Conservation (phyloP, 92 coral and sea anemone species). For the Heteractis magnifica region DNA sequence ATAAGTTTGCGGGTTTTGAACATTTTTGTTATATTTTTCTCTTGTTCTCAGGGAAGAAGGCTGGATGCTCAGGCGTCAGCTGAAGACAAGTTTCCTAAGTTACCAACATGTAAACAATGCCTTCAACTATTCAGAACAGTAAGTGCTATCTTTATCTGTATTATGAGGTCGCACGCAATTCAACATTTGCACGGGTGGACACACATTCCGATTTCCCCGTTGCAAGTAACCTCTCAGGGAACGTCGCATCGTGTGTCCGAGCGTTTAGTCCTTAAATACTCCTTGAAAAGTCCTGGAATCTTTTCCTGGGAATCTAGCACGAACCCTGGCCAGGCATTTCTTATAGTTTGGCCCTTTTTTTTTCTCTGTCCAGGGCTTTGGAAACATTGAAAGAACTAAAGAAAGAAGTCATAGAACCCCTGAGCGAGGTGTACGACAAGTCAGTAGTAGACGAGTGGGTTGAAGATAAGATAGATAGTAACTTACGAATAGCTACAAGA, state of each 20-base stretch:
- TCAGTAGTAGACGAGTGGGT: slow-evolving; percentile 76
- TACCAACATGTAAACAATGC: slow-evolving; percentile 64
- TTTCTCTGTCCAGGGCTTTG: slow-evolving; percentile 36
- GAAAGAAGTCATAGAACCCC: slow-evolving; percentile 27
- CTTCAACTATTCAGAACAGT: slow-evolving; percentile 37
- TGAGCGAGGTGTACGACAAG: slow-evolving; percentile 60
- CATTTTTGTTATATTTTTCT: not conserved
- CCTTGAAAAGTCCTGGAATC: too few species aligned
- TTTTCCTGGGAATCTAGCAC: too few species aligned
- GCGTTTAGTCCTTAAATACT: not conserved
- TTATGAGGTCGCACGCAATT: too few species aligned
- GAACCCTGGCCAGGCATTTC: too few species aligned
- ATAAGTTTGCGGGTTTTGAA: too few species aligned
- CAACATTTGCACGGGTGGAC: too few species aligned
- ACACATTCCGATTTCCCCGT: not conserved
- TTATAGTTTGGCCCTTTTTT: not conserved
- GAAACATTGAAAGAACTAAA: slow-evolving; percentile 37
- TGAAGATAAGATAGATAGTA: slow-evolving; percentile 67
- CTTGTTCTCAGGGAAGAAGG: slow-evolving; percentile 53
- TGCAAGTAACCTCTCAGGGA: not conserved
- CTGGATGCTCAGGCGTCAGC: slow-evolving; percentile 75
- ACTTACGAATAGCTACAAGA: slow-evolving; percentile 51
- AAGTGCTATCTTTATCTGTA: slow-evolving; percentile 5
- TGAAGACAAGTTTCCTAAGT: slow-evolving; percentile 55
- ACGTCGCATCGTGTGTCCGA: too few species aligned